Evolutionary conservation across 2,113 vertebrate species (phyloP).

Genomic region (Phyllostomus hastatus): DNA sequence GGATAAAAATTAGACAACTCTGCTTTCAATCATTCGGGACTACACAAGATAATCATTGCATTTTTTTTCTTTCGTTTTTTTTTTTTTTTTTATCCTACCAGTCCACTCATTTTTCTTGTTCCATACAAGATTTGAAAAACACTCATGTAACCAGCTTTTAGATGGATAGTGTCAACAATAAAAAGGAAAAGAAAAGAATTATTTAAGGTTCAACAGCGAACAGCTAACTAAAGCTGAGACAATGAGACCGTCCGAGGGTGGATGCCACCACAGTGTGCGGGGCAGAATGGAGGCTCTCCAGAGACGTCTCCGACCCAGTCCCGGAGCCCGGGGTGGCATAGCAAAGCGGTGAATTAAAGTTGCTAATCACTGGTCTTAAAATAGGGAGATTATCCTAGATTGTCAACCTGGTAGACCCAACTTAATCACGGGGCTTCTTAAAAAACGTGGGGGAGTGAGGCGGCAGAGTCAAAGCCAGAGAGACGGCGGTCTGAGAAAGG

Average conservation of each 20-base stretch:
- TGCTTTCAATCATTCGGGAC: not conserved
- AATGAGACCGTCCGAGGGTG: not conserved
- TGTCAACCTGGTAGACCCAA: not conserved
- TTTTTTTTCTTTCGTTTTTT: not conserved
- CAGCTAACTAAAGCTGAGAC: not conserved
- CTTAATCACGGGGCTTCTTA: not conserved
- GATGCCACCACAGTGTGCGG: not conserved
- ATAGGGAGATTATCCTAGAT: slow-evolving; percentile 16
- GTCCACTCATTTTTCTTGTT: not conserved
- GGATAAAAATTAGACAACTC: not conserved
- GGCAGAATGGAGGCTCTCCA: not conserved
- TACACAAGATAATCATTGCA: not conserved
- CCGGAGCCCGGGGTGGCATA: not conserved
- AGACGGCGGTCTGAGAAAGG: not conserved
- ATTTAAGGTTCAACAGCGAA: not conserved
- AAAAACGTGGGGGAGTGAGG: not conserved
- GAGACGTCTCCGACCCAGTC: not conserved
- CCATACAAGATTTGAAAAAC: not conserved
- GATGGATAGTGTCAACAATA: not conserved
- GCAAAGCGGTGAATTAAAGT: not conserved
- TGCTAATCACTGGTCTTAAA: slow-evolving; percentile 26
- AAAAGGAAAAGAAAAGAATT: not conserved
- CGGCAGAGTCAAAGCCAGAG: not conserved
- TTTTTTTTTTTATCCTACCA: not conserved
- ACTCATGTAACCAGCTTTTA: not conserved